Percentiles rank a stretch among this genome's conserved stretches.
phyloP scores from a whole-genome alignment of 2,797 vertebrate genomes.

The Dendrocincla tyrannina region DNA sequence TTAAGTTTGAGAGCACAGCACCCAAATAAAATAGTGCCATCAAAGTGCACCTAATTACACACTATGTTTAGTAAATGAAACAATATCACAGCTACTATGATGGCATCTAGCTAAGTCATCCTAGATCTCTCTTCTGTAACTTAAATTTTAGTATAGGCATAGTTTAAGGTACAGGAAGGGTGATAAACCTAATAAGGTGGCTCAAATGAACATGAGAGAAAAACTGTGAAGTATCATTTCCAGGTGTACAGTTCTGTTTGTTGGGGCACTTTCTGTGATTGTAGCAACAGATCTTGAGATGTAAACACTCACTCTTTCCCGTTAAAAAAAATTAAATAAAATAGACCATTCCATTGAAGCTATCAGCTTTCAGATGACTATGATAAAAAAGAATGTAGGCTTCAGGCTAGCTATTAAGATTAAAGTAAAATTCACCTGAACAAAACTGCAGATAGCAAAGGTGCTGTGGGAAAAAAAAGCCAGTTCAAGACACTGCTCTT shows the following conservation, averaged over 20 bases:
- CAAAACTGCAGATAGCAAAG: background rate
- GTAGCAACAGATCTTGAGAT: background rate
- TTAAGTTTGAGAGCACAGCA: background rate
- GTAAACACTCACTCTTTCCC: background rate
- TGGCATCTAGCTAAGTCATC: background rate
- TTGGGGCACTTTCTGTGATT: background rate
- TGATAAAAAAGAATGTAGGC: background rate
- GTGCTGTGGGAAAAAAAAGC: background rate
- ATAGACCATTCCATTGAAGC: background rate
- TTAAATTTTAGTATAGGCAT: background rate
- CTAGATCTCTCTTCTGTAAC: background rate
- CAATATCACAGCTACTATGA: background rate
- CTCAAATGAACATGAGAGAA: background rate
- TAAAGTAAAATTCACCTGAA: conserved; percentile 2
- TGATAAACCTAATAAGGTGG: background rate
- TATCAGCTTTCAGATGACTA: background rate
- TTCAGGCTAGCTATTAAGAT: conserved; percentile 13
- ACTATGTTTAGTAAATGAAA: background rate
- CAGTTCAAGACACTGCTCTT: background rate
- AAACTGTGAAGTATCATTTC: background rate
- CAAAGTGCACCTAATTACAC: background rate
- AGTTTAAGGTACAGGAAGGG: background rate
- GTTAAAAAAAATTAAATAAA: background rate
- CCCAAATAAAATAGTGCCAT: background rate
- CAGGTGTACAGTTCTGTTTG: background rate